Evolutionary conservation across 2,888 invertebrate genomes (phyloP).

Genomic region (Calameuta idolon): DNA sequence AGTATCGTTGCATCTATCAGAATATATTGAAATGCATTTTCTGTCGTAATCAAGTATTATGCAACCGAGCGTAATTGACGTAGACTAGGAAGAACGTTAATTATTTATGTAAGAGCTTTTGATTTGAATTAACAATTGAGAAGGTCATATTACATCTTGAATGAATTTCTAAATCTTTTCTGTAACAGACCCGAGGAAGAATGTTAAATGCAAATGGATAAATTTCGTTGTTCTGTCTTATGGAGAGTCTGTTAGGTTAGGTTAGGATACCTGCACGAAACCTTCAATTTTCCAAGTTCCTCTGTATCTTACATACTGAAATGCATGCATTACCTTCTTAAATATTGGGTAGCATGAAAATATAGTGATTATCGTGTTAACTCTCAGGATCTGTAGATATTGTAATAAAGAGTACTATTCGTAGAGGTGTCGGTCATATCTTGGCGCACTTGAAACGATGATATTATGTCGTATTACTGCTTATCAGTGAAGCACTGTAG

Average conservation of each 20-base stretch:
- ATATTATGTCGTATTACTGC: conserved; percentile 38
- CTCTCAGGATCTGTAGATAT: neutral
- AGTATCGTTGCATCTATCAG: neutral
- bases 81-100: conserved; percentile 3
- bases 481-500: conserved; percentile 30
- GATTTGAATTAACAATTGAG: conserved; percentile 9
- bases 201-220: neutral
- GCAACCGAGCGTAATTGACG: neutral
- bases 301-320: too few relatives aligned
- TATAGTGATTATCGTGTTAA: neutral
- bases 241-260: neutral
- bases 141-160: neutral
- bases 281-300: neutral
- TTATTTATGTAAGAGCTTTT: conserved; percentile 12
- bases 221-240: neutral
- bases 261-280: neutral
- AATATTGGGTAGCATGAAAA: neutral
- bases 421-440: conserved; percentile 1
- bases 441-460: conserved; percentile 32
- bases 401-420: neutral
- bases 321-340: neutral
- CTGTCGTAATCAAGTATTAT: neutral
- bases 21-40: neutral
- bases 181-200: neutral
- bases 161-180: neutral